Conservation (phyloP, 2,888 invertebrate species). For the Crossocerus cetratus region DNA sequence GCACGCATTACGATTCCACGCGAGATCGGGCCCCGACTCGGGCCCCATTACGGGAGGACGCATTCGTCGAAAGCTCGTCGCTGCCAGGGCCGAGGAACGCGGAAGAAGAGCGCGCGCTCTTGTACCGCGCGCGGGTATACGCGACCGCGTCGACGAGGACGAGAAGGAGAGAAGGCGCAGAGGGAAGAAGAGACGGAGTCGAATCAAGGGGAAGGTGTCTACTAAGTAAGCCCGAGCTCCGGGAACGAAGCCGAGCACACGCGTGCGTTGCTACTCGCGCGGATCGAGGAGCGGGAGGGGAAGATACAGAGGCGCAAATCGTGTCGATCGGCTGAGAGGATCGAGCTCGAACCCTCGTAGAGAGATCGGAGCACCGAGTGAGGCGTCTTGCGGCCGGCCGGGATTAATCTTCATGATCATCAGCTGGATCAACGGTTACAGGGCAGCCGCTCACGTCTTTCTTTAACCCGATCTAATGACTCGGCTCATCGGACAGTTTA, state of each 20-base stretch:
- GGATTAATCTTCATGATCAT: slow-evolving; percentile 59
- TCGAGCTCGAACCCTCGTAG: too few relatives aligned
- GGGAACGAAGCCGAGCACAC: slow-evolving; percentile 35
- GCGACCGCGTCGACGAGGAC: too few relatives aligned
- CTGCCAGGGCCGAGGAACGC: slow-evolving; percentile 57
- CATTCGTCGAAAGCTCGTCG: slow-evolving; percentile 49
- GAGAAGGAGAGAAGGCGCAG: slow-evolving; percentile 17
- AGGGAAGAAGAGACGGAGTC: slow-evolving; percentile 8
- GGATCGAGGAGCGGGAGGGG: slow-evolving; percentile 20
- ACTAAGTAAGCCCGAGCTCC: slow-evolving; percentile 11
- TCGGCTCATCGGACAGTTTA: slow-evolving; percentile 31
- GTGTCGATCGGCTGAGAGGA: neutral
- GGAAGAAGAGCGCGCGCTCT: slow-evolving; percentile 44
- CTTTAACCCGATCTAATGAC: slow-evolving; percentile 33
- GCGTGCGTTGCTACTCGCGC: slow-evolving; percentile 34
- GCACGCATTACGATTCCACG: slow-evolving; percentile 32
- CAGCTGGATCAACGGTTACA: slow-evolving; percentile 40
- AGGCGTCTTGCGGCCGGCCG: slow-evolving; percentile 40
- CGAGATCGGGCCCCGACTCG: slow-evolving; percentile 22
- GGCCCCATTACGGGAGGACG: slow-evolving; percentile 43
- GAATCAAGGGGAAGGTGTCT: neutral
- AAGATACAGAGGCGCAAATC: slow-evolving; percentile 2
- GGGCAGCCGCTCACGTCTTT: slow-evolving; percentile 35
- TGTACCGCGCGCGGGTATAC: neutral
- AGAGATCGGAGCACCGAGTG: slow-evolving; percentile 23